These are phyloP conservation scores for Acanthaster planci DNA, from an alignment of 35 echinoderm and acorn worm species.

Conservation along the genomic window DNA sequence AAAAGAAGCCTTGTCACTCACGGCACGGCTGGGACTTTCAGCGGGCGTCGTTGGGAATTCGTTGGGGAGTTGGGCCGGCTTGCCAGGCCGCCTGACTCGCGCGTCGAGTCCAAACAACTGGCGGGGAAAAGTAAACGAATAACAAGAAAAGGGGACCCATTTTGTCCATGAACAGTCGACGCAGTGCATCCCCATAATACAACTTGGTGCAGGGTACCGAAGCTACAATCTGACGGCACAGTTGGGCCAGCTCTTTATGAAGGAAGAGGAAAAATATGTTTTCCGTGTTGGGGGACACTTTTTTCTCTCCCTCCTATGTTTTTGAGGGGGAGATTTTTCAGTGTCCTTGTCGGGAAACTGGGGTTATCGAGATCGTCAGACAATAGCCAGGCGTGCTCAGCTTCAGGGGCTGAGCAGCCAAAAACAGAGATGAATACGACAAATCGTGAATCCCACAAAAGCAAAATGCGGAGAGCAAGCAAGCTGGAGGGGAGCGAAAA, in stretches of 20 bases:
- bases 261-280: background rate
- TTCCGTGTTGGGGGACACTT: slow-evolving; percentile 14
- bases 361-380: background rate
- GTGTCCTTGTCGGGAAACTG: background rate
- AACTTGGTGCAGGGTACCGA: background rate
- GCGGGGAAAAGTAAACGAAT: slow-evolving; percentile 23
- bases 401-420: background rate
- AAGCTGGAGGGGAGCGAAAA: slow-evolving; percentile 6
- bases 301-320: background rate
- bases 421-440: slow-evolving; percentile 20
- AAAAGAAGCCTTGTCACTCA: slow-evolving; percentile 15
- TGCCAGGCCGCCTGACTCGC: slow-evolving; percentile 9
- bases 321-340: background rate
- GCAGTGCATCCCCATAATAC: background rate
- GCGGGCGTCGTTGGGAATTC: slow-evolving; percentile 1
- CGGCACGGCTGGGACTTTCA: slow-evolving; percentile 23
- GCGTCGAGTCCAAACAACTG: slow-evolving; percentile 22
- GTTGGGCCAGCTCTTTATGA: slow-evolving; percentile 20
- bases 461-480: slow-evolving; percentile 9
- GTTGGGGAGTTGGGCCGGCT: slow-evolving; percentile 20
- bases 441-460: slow-evolving; percentile 33
- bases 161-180: background rate
- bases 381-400: background rate
- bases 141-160: slow-evolving; percentile 24
- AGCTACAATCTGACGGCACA: background rate